Percentiles rank a stretch among this genome's conserved stretches.
phyloP scores from a whole-genome alignment of 2,113 vertebrate species.

The Turnix velox region DNA sequence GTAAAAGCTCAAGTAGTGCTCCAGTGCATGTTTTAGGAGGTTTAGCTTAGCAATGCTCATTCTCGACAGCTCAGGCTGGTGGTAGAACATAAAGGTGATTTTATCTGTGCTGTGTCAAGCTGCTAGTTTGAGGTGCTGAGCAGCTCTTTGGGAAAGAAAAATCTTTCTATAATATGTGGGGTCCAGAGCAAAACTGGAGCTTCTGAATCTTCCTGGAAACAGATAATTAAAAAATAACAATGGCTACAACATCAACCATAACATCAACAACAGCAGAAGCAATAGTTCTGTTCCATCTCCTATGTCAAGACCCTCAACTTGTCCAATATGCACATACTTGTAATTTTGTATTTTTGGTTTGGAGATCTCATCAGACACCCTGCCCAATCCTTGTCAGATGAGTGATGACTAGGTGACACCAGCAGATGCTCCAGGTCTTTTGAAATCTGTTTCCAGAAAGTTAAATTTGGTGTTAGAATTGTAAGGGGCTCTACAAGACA shows the following conservation, averaged over 20 bases:
- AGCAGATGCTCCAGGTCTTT: neutral
- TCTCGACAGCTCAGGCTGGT: neutral
- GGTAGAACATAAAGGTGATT: neutral
- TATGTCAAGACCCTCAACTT: neutral
- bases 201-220: neutral
- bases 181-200: neutral
- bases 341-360: neutral
- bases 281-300: neutral
- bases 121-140: neutral
- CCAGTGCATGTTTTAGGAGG: neutral
- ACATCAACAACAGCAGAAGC: neutral
- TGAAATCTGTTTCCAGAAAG: neutral
- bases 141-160: neutral
- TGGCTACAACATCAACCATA: neutral
- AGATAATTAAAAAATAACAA: neutral
- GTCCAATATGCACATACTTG: neutral
- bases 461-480: neutral
- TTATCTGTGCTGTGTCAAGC: neutral
- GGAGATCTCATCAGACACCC: neutral
- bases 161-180: neutral
- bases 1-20: neutral
- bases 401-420: neutral
- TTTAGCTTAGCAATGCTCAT: neutral
- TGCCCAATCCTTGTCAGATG: neutral
- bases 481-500: neutral